These are phyloP conservation scores for Mustela nigripes DNA, from an alignment of 2,113 vertebrate species.

Conservation along the genomic window DNA sequence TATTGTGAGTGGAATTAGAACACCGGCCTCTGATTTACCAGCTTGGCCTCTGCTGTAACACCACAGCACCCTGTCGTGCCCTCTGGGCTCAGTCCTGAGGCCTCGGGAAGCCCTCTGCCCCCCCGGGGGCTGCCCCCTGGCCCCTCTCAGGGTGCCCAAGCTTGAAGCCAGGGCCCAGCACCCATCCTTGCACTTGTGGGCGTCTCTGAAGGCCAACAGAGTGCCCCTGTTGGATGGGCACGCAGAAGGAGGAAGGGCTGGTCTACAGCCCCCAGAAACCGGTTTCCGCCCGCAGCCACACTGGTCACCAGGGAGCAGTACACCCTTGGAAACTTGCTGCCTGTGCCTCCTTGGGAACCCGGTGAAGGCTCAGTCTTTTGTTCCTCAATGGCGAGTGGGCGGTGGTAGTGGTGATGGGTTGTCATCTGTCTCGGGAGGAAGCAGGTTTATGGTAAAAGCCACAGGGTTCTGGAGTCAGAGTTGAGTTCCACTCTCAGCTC, in stretches of 20 bases:
- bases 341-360: neutral
- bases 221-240: neutral
- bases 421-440: neutral
- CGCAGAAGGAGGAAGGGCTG: fast-evolving
- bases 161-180: neutral
- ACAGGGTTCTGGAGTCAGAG: neutral
- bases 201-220: neutral
- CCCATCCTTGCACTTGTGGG: neutral
- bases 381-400: neutral
- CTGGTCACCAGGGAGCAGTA: neutral
- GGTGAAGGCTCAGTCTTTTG: neutral
- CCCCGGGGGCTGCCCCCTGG: neutral
- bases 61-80: neutral
- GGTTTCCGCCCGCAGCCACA: neutral
- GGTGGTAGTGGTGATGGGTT: neutral
- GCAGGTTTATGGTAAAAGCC: neutral
- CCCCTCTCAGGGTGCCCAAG: neutral
- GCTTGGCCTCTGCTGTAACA: neutral
- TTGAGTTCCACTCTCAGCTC: neutral
- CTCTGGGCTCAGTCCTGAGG: neutral
- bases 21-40: neutral
- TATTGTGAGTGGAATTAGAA: neutral
- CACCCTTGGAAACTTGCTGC: neutral
- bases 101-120: neutral
- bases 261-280: neutral